Evolutionary conservation across 2,113 vertebrate species (phyloP).

Genomic region (Lucifuga dentata): DNA sequence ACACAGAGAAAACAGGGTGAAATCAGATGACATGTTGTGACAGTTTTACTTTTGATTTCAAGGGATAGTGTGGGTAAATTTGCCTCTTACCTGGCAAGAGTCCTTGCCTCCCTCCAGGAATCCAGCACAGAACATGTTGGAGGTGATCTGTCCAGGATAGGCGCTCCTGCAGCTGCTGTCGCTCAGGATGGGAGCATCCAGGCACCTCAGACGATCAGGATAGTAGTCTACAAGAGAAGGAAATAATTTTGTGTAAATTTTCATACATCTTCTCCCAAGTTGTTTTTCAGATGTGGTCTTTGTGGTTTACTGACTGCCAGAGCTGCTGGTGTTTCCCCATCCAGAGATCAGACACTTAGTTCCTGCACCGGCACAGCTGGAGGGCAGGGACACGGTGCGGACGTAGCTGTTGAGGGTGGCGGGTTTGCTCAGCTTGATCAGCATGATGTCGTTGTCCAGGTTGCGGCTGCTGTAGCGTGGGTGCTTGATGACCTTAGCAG

Average conservation of each 20-base stretch:
- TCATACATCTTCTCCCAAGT: not conserved
- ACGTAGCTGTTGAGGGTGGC: slow-evolving; percentile 80
- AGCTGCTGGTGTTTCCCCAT: slow-evolving; percentile 88
- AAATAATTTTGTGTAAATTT: not conserved
- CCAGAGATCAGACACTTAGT: slow-evolving; percentile 88
- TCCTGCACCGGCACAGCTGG: slow-evolving; percentile 78
- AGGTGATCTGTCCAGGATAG: slow-evolving; percentile 87
- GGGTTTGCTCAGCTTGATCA: slow-evolving; percentile 82
- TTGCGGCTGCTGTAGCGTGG: slow-evolving; percentile 72
- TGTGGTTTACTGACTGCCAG: slow-evolving; percentile 74
- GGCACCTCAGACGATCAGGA: slow-evolving; percentile 86
- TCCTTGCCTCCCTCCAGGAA: slow-evolving; percentile 92
- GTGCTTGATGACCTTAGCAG: slow-evolving; percentile 77
- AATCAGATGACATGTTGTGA: slow-evolving; percentile 3
- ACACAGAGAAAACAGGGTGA: slow-evolving; percentile 26
- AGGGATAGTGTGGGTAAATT: not conserved
- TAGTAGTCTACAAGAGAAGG: slow-evolving; percentile 70
- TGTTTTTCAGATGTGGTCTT: not conserved
- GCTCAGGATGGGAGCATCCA: slow-evolving; percentile 86
- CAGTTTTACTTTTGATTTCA: not conserved
- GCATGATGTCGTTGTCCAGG: slow-evolving; percentile 91
- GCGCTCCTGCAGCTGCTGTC: slow-evolving; percentile 69
- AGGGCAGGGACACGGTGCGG: slow-evolving; percentile 79
- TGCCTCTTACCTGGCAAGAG: slow-evolving; percentile 89
- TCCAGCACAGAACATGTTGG: slow-evolving; percentile 91